phyloP scores from a whole-genome alignment of 2,797 vertebrate species.

The Artibeus jamaicensis region DNA sequence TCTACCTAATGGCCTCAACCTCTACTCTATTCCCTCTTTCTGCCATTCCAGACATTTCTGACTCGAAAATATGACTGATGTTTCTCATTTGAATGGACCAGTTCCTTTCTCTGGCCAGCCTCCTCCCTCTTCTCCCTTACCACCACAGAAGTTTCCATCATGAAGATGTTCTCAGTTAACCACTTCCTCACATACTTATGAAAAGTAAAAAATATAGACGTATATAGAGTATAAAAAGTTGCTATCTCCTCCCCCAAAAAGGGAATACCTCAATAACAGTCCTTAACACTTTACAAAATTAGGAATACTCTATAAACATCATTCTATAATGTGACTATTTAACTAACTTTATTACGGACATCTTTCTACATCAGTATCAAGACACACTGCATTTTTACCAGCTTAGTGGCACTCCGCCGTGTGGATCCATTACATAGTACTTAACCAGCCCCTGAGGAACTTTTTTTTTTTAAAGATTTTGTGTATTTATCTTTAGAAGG shows the following conservation, averaged over 20 bases:
- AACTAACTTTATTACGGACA: not conserved
- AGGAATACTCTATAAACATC: not conserved
- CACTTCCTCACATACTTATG: not conserved
- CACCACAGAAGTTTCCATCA: not conserved
- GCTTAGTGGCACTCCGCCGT: not conserved
- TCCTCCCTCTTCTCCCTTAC: not conserved
- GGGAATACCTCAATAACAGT: not conserved
- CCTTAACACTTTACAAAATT: not conserved
- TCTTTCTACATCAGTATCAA: not conserved
- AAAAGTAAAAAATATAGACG: not conserved
- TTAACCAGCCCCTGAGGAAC: not conserved
- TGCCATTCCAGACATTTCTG: not conserved
- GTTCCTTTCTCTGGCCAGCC: not conserved
- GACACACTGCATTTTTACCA: not conserved
- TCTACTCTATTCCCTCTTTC: not conserved
- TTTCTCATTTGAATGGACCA: not conserved
- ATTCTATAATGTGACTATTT: not conserved
- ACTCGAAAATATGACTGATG: not conserved
- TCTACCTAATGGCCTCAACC: not conserved
- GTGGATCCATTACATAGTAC: not conserved
- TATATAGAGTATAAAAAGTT: not conserved
- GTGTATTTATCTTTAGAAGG: no score
- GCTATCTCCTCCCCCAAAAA: not conserved
- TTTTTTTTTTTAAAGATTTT: not conserved
- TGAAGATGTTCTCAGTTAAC: conserved; percentile 12